These are phyloP conservation scores for Thumatha senex DNA, from an alignment of 2,888 invertebrate genomes.

Conservation along the genomic window DNA sequence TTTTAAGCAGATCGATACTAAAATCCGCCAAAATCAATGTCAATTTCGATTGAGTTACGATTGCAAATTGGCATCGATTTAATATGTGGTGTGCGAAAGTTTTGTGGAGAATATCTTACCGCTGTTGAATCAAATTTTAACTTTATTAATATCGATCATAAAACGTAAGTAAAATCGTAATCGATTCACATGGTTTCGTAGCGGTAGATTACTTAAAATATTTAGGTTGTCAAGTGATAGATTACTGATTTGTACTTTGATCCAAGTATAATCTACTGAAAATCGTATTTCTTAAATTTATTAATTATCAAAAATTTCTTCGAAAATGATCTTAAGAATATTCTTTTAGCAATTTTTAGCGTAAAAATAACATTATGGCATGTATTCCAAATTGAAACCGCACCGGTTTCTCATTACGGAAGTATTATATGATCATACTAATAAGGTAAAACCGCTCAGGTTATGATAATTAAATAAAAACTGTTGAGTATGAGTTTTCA, in stretches of 20 bases:
- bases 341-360: too few relatives aligned
- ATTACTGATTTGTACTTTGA: background rate
- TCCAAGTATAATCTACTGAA: too few relatives aligned
- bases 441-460: too few relatives aligned
- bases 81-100: slow-evolving; percentile 39
- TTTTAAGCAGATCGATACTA: slow-evolving; percentile 8
- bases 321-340: too few relatives aligned
- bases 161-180: slow-evolving; percentile 35
- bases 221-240: background rate
- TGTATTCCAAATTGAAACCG: too few relatives aligned
- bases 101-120: slow-evolving; percentile 22
- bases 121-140: slow-evolving; percentile 22
- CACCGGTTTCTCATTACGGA: too few relatives aligned
- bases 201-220: slow-evolving; percentile 7
- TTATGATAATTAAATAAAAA: too few relatives aligned
- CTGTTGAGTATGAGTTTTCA: too few relatives aligned
- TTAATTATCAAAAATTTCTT: too few relatives aligned
- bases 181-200: slow-evolving; percentile 21
- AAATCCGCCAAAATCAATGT: slow-evolving; percentile 12
- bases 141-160: slow-evolving; percentile 30
- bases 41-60: slow-evolving; percentile 28
- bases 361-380: too few relatives aligned
- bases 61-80: slow-evolving; percentile 30
- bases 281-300: too few relatives aligned
- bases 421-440: too few relatives aligned